A percentile compares a stretch with the other conserved stretches of the same genome.
phyloP scores from a whole-genome alignment of 2,113 vertebrate genomes.

The Pristiophorus japonicus region DNA sequence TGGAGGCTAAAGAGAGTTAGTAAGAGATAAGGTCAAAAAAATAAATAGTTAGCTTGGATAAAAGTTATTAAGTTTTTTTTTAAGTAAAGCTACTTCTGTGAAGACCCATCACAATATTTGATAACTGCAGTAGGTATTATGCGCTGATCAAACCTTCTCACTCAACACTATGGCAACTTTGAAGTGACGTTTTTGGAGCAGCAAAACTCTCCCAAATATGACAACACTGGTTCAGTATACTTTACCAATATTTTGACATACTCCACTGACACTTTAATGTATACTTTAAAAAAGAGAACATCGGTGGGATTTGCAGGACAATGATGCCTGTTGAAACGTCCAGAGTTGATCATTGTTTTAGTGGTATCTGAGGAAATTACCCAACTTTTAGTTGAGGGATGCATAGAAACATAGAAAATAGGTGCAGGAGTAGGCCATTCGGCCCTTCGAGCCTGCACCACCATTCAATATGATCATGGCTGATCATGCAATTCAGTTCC shows the following conservation, averaged over 20 bases:
- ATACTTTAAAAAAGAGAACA: background rate
- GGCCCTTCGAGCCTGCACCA: no score
- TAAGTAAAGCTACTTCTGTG: background rate
- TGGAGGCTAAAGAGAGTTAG: background rate
- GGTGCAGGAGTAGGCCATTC: no score
- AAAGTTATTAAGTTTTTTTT: background rate
- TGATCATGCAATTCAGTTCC: no score
- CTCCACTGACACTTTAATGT: background rate
- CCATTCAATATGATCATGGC: no score
- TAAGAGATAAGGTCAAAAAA: background rate
- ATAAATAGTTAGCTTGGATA: background rate
- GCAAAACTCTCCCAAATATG: background rate
- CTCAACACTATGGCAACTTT: background rate
- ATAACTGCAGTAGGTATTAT: background rate
- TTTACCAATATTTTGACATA: background rate
- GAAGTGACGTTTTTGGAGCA: conserved; percentile 1
- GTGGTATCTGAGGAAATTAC: background rate
- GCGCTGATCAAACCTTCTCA: background rate
- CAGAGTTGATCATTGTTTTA: background rate
- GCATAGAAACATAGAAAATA: no score
- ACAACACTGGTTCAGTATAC: background rate
- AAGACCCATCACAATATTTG: background rate
- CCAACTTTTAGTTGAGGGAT: background rate
- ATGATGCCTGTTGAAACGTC: background rate
- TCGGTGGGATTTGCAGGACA: background rate